Conservation (phyloP, 2,113 vertebrate species). For the Aythya baeri region DNA sequence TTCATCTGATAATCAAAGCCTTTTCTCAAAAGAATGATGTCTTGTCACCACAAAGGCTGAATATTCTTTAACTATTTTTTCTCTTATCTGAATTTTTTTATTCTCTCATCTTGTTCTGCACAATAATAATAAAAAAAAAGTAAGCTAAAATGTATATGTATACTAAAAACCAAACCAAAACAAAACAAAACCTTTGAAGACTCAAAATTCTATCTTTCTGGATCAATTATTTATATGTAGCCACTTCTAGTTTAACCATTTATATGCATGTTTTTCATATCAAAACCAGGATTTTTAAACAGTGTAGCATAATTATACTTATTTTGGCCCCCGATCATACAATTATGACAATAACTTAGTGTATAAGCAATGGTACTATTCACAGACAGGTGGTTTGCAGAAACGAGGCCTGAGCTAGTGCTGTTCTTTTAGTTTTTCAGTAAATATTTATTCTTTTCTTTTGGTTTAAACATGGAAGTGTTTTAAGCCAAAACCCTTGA, state of each 20-base stretch:
- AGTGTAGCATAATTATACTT: background rate
- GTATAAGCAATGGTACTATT: background rate
- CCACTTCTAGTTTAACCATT: background rate
- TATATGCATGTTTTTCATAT: background rate
- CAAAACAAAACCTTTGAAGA: background rate
- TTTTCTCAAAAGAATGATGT: background rate
- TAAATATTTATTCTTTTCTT: background rate
- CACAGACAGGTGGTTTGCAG: background rate
- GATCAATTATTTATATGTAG: background rate
- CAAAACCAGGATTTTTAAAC: background rate
- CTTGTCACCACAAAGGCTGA: background rate
- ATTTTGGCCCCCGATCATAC: background rate
- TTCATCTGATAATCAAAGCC: background rate
- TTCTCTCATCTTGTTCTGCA: background rate
- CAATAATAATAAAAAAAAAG: background rate
- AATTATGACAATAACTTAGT: background rate
- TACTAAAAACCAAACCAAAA: background rate
- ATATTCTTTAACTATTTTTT: background rate
- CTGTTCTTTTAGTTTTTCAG: background rate
- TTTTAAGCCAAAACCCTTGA: background rate
- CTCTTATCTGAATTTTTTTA: background rate
- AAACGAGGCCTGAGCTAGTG: background rate
- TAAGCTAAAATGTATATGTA: background rate
- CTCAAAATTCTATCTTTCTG: background rate
- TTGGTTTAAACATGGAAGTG: background rate